Base-by-base conservation (phyloP, 2,113 vertebrate species). In the Megatriorchis doriae region DNA sequence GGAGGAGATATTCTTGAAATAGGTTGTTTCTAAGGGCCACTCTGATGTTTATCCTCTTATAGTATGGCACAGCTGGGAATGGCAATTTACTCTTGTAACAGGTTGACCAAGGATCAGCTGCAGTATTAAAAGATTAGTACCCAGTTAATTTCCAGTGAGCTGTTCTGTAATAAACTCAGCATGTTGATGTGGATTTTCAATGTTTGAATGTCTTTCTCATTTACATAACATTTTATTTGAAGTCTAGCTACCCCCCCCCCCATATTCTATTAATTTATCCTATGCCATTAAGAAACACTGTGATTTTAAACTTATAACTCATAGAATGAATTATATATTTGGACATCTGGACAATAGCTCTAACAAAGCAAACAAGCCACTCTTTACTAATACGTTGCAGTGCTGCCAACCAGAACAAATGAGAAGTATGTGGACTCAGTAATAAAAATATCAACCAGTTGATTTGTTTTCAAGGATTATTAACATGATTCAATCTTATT, bases 51-150 rank as follows among this genome's bases (percentile, higher is more conserved):
- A 96, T 94, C 94, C 81, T 89, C 90, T 96, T 91, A 93, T 0
- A 83, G 70, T 36, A 36, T 20, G 53, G 94, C 92, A 80, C 90
- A 94, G 96, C 93, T 96, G 90, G 93, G 93, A 95, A 87, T 88
- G 96, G 93, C 94, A 95, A 96, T 96, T 95, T 96, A 71, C 73
- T 91, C 90, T 80, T 88, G 81, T 80, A 90, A 90, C 84, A 82
- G 93, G 85, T 90, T 96, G 96, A 91, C 94, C 81, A 90, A 62
- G 90, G 96, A 96, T 96, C 93, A 96, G 84, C 93, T 82, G 70
- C 66, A 86, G 92, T 65, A 93, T 95, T 96, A 96, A 93, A 85
- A 95, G 93, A 94, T 96, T 97, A 96, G 88, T 83, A 78, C 75
- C 55, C 75, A 73, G 81, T 91, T 97, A 90, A 94, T 94, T 96